These are phyloP conservation scores for Menidia menidia DNA, from an alignment of 2,797 vertebrate genomes.

Conservation along the genomic window DNA sequence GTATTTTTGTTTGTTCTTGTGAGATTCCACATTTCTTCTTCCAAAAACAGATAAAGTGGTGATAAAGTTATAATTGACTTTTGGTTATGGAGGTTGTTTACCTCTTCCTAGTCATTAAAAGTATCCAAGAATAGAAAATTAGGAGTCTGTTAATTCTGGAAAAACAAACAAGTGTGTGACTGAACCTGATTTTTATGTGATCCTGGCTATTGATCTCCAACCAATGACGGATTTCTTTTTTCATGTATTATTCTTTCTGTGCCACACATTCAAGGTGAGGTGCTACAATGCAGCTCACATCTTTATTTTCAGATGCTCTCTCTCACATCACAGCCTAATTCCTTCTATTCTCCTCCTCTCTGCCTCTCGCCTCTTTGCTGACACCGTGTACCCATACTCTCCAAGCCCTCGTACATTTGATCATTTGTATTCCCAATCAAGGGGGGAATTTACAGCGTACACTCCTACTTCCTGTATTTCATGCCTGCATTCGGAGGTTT, in stretches of 20 bases:
- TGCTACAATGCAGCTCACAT: slow-evolving; percentile 74
- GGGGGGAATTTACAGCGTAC: slow-evolving; percentile 72
- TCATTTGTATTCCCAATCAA: slow-evolving; percentile 84
- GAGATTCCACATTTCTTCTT: slow-evolving; percentile 60
- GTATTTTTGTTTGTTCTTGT: slow-evolving; percentile 73
- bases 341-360: slow-evolving; percentile 75
- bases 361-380: slow-evolving; percentile 72
- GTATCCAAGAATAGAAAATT: slow-evolving; percentile 87
- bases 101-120: slow-evolving; percentile 83
- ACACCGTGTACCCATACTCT: slow-evolving; percentile 76
- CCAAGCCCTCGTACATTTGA: slow-evolving; percentile 77
- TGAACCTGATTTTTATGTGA: slow-evolving; percentile 72
- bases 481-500: slow-evolving; percentile 77
- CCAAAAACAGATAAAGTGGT: slow-evolving; percentile 62
- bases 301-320: slow-evolving; percentile 81
- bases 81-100: slow-evolving; percentile 80
- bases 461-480: slow-evolving; percentile 81
- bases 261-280: slow-evolving; percentile 77
- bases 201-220: slow-evolving; percentile 74
- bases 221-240: slow-evolving; percentile 72
- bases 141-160: slow-evolving; percentile 79
- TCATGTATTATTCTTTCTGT: slow-evolving; percentile 84
- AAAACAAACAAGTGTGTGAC: slow-evolving; percentile 77
- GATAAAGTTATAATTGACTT: slow-evolving; percentile 86
- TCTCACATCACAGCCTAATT: slow-evolving; percentile 80